Evolutionary conservation across 37 sponge, comb jelly and placozoan species (phyloP).

Genomic region (Cladorhizidae sp.): DNA sequence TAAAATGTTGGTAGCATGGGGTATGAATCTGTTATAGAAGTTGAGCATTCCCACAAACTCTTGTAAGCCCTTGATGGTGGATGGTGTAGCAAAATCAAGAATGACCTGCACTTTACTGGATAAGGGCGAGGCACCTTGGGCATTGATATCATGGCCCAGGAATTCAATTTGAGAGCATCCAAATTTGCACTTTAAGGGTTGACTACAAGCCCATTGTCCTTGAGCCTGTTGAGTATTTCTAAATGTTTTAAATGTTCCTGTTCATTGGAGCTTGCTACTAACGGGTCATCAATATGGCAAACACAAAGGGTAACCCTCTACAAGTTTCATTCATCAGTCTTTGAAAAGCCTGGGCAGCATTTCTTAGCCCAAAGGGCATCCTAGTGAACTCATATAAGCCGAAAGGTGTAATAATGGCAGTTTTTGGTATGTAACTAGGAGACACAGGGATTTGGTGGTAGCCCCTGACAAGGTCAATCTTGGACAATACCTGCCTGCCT

Average conservation of each 20-base stretch:
- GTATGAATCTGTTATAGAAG: not conserved
- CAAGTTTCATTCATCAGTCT: conserved; percentile 54
- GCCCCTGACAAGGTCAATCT: conserved; percentile 6
- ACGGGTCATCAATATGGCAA: too few species aligned
- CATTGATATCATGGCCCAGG: conserved; percentile 36
- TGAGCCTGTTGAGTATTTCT: conserved; percentile 13
- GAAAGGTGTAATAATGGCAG: conserved; percentile 12
- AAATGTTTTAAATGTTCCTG: conserved; percentile 26
- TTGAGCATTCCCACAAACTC: too few species aligned
- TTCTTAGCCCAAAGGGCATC: conserved; percentile 41
- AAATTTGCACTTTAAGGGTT: conserved; percentile 1
- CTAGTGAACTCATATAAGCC: not conserved
- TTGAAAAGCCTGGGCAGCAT: conserved; percentile 21
- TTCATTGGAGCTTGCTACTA: too few species aligned
- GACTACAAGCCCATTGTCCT: conserved; percentile 34
- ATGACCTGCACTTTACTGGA: too few species aligned
- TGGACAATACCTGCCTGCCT: conserved; percentile 4
- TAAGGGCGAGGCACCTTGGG: conserved; percentile 3
- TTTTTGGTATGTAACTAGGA: conserved; percentile 19
- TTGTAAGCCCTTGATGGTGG: too few species aligned
- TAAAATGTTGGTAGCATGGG: conserved; percentile 11
- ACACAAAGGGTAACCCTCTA: conserved; percentile 1
- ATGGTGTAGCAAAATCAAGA: too few species aligned
- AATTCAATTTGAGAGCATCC: conserved; percentile 22
- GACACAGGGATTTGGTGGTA: conserved; percentile 41